Conservation (phyloP, 2,888 invertebrate species). For the Drosophila mettleri region DNA sequence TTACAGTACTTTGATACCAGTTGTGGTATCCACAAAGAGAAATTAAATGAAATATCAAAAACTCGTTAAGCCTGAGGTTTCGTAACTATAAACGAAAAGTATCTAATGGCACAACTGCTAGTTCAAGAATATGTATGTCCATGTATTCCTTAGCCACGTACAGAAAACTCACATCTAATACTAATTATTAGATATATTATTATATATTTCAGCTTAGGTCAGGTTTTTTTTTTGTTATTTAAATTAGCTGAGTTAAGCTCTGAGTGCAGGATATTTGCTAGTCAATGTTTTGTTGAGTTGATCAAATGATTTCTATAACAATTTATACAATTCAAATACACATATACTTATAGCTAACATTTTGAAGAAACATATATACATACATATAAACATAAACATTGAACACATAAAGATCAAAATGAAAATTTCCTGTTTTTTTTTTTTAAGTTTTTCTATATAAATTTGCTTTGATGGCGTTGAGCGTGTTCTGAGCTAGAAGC, state of each 20-base stretch:
- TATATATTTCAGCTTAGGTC: too few species aligned
- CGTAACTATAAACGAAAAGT: too few species aligned
- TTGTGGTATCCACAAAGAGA: too few species aligned
- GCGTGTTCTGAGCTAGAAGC: conserved; percentile 26
- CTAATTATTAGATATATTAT: too few species aligned
- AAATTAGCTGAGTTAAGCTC: background rate
- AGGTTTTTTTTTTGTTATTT: too few species aligned
- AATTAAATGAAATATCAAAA: too few species aligned
- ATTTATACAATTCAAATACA: background rate
- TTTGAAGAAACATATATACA: background rate
- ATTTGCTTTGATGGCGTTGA: conserved; percentile 5
- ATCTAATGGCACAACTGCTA: too few species aligned
- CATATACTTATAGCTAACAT: background rate
- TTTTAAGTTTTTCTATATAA: background rate
- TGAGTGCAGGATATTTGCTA: background rate
- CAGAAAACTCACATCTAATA: too few species aligned
- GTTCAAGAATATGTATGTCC: too few species aligned
- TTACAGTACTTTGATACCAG: too few species aligned
- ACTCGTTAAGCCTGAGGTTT: too few species aligned
- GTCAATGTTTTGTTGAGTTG: background rate
- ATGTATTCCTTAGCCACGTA: too few species aligned
- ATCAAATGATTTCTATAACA: background rate
- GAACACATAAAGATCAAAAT: conserved; percentile 8
- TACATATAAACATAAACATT: background rate
- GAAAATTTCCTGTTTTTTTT: conserved; percentile 1